These are phyloP conservation scores for Allolobophora icterica DNA, from an alignment of 2,888 invertebrate genomes.

Conservation along the genomic window DNA sequence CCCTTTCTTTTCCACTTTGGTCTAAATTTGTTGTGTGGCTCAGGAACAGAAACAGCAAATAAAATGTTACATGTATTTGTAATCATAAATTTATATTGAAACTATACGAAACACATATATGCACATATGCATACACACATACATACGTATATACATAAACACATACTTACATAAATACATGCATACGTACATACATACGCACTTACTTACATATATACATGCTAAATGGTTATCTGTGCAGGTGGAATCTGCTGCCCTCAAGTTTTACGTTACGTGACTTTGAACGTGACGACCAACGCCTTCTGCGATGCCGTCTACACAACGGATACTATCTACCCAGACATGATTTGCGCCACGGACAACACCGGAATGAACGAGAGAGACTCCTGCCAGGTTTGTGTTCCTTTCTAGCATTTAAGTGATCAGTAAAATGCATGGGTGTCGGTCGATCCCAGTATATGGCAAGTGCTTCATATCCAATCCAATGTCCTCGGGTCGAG, in stretches of 20 bases:
- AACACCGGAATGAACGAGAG: slow-evolving; percentile 35
- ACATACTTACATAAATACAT: not conserved
- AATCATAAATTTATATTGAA: too few relatives aligned
- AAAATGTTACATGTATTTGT: too few relatives aligned
- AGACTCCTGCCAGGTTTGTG: slow-evolving; percentile 43
- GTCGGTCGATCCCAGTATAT: too few relatives aligned
- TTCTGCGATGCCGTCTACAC: slow-evolving; percentile 37
- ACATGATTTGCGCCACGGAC: slow-evolving; percentile 43
- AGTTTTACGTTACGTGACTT: slow-evolving; percentile 35
- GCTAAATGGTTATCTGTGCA: not conserved
- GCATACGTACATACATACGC: not conserved
- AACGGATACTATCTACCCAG: slow-evolving; percentile 34
- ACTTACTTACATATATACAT: not conserved
- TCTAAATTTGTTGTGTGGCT: too few relatives aligned
- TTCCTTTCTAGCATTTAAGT: not conserved
- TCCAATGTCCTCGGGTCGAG: too few relatives aligned
- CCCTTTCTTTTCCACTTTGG: too few relatives aligned
- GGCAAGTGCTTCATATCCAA: too few relatives aligned
- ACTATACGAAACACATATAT: not conserved
- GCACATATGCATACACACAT: not conserved
- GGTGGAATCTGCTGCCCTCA: slow-evolving; percentile 34
- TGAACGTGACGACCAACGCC: slow-evolving; percentile 41
- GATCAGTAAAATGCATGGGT: not conserved
- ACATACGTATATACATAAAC: not conserved
- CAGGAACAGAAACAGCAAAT: too few relatives aligned